Base-by-base conservation (phyloP, 2,797 vertebrate genomes). In the Tolypeutes matacus region DNA sequence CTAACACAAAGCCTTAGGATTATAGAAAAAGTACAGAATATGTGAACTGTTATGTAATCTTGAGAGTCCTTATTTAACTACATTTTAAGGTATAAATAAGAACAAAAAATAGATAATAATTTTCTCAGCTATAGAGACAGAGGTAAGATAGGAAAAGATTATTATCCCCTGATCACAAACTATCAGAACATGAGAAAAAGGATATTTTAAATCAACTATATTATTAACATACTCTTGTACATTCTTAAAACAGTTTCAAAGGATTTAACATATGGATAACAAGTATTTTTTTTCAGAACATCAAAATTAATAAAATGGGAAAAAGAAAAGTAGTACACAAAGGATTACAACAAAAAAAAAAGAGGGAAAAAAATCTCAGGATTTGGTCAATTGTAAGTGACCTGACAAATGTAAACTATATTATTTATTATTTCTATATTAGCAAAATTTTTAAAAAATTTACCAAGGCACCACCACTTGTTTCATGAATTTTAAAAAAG, bases 201-300 rank as follows among this genome's bases (percentile, higher is more conserved):
- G 64, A 70, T 53, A 77, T 31, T 86, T 34, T 31, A 76, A 78
- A 23, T 92, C 34, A 81, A 10, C 15, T 80, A 18, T 5, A 83
- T n/a, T 76, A 29, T 1, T 89, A 39, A 81, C 29, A 78, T 36
- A 49, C 2, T 69, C 20, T 62, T 53, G 4, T 82, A 46, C 49
- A 73, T 96, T 70, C 18, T 72, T 67, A 67, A 56, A 86, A 75
- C 1, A 0, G 29, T 69, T 80, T 67, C 73, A 85, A 96, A 73
- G 7, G 9, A 65, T 82, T 60, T 27, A 78, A 21, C 15, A 86
- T 3, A 95, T 7, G 75, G 82, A 42, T 14, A 70, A 39, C 9
- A 49, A 76, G 72, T n/a, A 46, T 91, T 85, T 90, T 77, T 64
- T 84, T 95, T 69, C 34, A 91, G n/a, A 91, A 94, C 94, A 90